Evolutionary conservation across 2,797 vertebrate species (phyloP).

Genomic region (Synanceia verrucosa): DNA sequence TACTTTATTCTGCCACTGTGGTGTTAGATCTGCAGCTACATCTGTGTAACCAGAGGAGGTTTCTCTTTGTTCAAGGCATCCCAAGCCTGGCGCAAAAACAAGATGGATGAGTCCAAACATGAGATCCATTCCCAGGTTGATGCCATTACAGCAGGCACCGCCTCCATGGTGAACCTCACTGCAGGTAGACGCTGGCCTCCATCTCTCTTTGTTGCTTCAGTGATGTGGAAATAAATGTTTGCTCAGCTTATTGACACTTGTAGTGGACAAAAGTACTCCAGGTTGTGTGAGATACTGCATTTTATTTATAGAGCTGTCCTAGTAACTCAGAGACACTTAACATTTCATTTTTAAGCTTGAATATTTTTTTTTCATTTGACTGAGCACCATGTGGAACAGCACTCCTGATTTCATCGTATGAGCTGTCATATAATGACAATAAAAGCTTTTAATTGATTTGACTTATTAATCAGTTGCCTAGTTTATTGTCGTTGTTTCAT

Average conservation of each 20-base stretch:
- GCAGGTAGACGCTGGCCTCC: slow-evolving; percentile 80
- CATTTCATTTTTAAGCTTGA: too few relatives aligned
- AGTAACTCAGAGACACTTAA: too few relatives aligned
- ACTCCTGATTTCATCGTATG: too few relatives aligned
- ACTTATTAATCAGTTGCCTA: too few relatives aligned
- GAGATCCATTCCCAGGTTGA: slow-evolving; percentile 99
- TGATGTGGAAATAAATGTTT: not conserved
- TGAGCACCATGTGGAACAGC: too few relatives aligned
- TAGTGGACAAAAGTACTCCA: too few relatives aligned
- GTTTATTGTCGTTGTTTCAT: too few relatives aligned
- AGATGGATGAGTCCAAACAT: slow-evolving; percentile 98
- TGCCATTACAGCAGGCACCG: slow-evolving; percentile 96
- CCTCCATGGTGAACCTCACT: slow-evolving; percentile 96
- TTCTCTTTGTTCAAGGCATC: slow-evolving; percentile 85
- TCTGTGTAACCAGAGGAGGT: not conserved
- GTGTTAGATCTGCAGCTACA: not conserved
- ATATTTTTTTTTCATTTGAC: too few relatives aligned
- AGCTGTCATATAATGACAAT: too few relatives aligned
- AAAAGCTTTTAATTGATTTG: too few relatives aligned
- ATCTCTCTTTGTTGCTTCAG: not conserved
- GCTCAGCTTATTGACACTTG: not conserved
- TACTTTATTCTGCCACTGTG: not conserved
- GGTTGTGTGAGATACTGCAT: too few relatives aligned
- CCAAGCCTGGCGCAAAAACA: slow-evolving; percentile 98
- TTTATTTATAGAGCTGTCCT: too few relatives aligned